Conservation (phyloP, 2,113 vertebrate species). For the Lophius piscatorius region DNA sequence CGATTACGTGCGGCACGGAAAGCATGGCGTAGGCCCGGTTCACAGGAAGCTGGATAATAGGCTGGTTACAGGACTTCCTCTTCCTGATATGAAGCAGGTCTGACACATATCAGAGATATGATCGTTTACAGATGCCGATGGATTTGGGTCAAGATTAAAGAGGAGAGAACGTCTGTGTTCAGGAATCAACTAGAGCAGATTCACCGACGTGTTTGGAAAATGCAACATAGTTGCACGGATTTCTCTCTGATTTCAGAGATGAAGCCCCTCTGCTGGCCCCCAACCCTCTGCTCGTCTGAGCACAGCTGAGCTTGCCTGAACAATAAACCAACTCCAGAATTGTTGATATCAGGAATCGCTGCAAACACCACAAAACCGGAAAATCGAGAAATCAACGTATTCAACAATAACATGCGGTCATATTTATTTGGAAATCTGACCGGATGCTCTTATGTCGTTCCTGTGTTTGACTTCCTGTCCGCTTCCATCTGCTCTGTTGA, state of each 20-base stretch:
- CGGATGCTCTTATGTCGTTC: no score
- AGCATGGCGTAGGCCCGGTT: constrained; percentile 43
- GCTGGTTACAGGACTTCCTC: constrained; percentile 23
- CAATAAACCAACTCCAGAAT: no score
- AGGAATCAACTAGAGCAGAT: background rate
- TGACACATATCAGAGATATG: constrained; percentile 2
- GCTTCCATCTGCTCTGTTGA: no score
- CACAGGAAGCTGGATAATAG: constrained; percentile 36
- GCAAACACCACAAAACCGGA: no score
- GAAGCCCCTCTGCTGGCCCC: background rate
- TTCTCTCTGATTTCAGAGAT: no score
- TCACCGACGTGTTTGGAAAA: background rate
- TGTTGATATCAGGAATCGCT: no score
- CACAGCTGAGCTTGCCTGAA: no score
- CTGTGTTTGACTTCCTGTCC: no score
- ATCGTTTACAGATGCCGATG: background rate
- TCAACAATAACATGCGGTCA: no score
- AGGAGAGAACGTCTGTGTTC: background rate
- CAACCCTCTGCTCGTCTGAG: no score
- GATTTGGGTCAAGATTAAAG: constrained; percentile 26
- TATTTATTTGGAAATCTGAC: no score
- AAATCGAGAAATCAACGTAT: no score
- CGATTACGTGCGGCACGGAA: constrained; percentile 4
- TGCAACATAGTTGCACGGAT: background rate
- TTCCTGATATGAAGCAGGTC: constrained; percentile 40